Conservation (phyloP, 2,797 vertebrate species). For the Lepidocolaptes lacrymiger region DNA sequence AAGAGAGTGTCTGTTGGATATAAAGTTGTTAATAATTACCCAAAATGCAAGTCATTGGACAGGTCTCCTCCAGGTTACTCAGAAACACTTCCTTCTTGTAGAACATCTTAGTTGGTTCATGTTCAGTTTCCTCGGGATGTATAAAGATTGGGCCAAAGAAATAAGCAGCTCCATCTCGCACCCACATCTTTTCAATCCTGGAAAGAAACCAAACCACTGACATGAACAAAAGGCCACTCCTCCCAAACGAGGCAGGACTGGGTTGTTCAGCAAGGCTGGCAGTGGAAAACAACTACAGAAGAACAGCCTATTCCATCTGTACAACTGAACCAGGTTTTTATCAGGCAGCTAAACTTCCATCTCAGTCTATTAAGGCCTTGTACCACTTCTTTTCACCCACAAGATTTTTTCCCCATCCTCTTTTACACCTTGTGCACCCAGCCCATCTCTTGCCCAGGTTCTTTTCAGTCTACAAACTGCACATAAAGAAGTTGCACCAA, state of each 20-base stretch:
- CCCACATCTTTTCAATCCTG: constrained; percentile 99
- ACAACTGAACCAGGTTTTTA: background rate
- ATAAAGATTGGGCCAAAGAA: constrained; percentile 99
- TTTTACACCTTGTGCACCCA: background rate
- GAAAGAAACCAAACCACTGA: constrained; percentile 5
- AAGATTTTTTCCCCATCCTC: background rate
- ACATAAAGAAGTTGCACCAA: constrained; percentile 57
- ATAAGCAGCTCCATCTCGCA: constrained; percentile 92
- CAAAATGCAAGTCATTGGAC: constrained; percentile 95
- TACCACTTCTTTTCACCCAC: background rate
- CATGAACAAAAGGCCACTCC: background rate
- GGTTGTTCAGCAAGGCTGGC: background rate
- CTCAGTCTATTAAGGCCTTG: background rate
- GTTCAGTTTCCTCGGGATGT: constrained; percentile 96
- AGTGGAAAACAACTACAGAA: background rate
- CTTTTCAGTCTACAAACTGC: background rate
- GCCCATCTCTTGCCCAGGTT: background rate
- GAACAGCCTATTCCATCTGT: background rate
- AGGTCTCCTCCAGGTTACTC: constrained; percentile 95
- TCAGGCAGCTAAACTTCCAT: background rate
- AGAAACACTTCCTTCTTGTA: constrained; percentile 99
- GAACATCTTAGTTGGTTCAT: constrained; percentile 99
- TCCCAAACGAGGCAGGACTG: background rate
- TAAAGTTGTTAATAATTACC: constrained; percentile 76
- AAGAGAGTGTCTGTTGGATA: background rate